phyloP scores from a whole-genome alignment of 2,888 invertebrate species.

The Amiota minor region DNA sequence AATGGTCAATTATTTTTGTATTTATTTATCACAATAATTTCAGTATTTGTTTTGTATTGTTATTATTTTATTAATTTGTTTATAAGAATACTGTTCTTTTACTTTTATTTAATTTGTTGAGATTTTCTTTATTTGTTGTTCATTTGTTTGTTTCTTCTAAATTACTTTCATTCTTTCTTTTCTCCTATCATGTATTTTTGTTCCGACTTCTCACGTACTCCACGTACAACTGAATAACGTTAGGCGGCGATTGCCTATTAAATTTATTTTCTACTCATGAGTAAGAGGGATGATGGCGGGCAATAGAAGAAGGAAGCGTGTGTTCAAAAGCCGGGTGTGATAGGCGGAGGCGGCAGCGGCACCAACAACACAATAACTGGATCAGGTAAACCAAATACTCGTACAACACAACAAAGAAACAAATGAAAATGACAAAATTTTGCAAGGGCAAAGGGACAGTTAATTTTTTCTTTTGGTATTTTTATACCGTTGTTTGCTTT shows the following conservation, averaged over 20 bases:
- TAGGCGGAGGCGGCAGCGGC: neutral
- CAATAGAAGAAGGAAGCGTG: neutral
- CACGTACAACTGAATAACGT: slow-evolving; percentile 54
- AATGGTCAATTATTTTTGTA: neutral
- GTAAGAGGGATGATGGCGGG: neutral
- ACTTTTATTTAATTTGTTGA: too few relatives aligned
- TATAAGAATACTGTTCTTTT: neutral
- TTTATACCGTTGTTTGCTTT: slow-evolving; percentile 34
- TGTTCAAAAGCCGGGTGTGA: neutral
- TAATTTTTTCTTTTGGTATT: neutral
- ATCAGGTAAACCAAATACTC: neutral
- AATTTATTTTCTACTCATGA: slow-evolving; percentile 46
- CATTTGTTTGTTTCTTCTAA: slow-evolving; percentile 15
- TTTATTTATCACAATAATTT: slow-evolving; percentile 3
- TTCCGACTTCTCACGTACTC: slow-evolving; percentile 39
- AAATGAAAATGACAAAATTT: neutral
- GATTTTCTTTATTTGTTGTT: slow-evolving; percentile 6
- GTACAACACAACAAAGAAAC: neutral
- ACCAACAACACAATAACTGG: neutral
- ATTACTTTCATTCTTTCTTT: slow-evolving; percentile 2
- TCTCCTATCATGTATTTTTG: neutral
- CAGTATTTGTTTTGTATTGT: neutral
- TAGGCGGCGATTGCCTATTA: slow-evolving; percentile 33
- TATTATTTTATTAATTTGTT: neutral
- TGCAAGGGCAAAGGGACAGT: neutral